These are phyloP conservation scores for Amphimedon queenslandica DNA, from an alignment of 37 sponge, comb jelly and placozoan genomes.

Conservation along the genomic window DNA sequence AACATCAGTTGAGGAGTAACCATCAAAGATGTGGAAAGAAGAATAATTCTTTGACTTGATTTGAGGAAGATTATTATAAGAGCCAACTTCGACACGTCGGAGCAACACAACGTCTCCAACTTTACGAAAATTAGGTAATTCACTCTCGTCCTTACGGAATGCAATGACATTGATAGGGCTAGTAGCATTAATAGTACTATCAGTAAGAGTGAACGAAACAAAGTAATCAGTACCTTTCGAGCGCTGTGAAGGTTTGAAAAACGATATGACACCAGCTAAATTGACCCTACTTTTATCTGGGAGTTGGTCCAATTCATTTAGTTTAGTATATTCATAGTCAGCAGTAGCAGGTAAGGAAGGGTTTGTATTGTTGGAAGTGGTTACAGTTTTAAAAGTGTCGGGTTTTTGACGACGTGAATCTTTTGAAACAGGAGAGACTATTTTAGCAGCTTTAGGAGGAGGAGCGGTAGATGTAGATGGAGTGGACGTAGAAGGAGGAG, in stretches of 20 bases:
- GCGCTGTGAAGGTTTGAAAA: slow-evolving; percentile 12
- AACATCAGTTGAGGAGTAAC: background rate
- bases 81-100: slow-evolving; percentile 14
- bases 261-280: slow-evolving; percentile 40
- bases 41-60: slow-evolving; percentile 1
- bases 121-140: slow-evolving; percentile 25
- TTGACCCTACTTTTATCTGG: slow-evolving; percentile 15
- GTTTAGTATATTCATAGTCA: slow-evolving; percentile 21
- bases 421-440: too few species aligned
- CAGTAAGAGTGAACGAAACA: slow-evolving; percentile 14
- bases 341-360: too few species aligned
- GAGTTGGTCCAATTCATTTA: slow-evolving; percentile 9
- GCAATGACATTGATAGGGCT: slow-evolving; percentile 9
- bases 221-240: slow-evolving; percentile 28
- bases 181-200: slow-evolving; percentile 20
- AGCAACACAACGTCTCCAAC: slow-evolving; percentile 37
- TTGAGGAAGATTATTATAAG: slow-evolving; percentile 9
- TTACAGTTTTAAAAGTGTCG: too few species aligned
- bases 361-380: too few species aligned
- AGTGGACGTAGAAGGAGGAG: too few species aligned
- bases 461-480: too few species aligned
- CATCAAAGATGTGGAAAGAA: slow-evolving; percentile 19
- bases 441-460: too few species aligned
- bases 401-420: too few species aligned
- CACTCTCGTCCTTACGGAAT: slow-evolving; percentile 16